Percentiles rank a stretch among this genome's conserved stretches.
phyloP scores from a whole-genome alignment of 1,140 invertebrate genomes.

The Drosophila rufa region DNA sequence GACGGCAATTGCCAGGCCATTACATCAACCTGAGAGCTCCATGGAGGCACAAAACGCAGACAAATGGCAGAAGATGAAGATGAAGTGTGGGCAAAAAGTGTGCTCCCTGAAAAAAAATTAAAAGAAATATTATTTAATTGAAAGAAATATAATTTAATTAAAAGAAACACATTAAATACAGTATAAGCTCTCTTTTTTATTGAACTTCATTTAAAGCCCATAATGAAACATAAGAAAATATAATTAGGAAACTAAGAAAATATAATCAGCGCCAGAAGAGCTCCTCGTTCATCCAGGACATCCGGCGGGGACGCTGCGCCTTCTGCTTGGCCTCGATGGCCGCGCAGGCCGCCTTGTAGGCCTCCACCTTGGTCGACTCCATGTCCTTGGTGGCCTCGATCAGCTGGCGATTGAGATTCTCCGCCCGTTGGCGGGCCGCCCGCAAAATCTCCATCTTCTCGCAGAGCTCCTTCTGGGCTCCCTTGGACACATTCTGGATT shows the following conservation, averaged over 20 bases:
- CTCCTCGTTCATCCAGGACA: background rate
- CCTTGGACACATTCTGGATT: background rate
- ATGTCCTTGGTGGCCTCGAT: background rate
- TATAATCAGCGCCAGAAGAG: no score
- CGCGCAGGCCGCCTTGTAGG: background rate
- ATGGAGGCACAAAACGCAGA: slow-evolving; percentile 9
- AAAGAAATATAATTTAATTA: no score
- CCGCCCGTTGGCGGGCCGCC: background rate
- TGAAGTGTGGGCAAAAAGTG: background rate
- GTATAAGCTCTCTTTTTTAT: no score
- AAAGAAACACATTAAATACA: no score
- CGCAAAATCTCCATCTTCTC: background rate
- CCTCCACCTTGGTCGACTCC: background rate
- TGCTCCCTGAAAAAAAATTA: no score
- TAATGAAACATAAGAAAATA: no score
- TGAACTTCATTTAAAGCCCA: background rate
- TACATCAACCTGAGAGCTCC: slow-evolving; percentile 47
- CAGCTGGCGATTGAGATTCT: background rate
- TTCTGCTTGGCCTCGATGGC: slow-evolving; percentile 6
- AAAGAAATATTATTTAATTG: no score
- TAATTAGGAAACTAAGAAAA: no score
- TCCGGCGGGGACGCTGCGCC: background rate
- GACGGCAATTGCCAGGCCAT: slow-evolving; percentile 81
- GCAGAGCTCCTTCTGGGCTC: background rate
- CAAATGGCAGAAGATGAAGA: slow-evolving; percentile 9